Conservation (phyloP, 1,140 invertebrate genomes). For the Subanguina moxae region DNA sequence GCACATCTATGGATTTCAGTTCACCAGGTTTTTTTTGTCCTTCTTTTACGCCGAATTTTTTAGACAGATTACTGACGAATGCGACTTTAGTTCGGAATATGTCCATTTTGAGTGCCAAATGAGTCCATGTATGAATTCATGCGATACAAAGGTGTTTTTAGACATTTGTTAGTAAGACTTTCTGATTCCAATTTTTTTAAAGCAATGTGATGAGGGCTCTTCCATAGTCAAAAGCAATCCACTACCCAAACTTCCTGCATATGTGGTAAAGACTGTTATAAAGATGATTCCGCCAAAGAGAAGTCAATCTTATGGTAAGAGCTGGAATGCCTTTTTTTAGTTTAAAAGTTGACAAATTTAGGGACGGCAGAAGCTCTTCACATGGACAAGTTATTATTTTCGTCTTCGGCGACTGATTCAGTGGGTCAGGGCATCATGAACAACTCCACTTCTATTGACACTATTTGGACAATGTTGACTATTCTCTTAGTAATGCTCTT, state of each 20-base stretch:
- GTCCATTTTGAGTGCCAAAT: slow-evolving; percentile 39
- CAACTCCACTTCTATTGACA: not conserved
- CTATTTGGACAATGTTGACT: not conserved
- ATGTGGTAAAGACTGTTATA: slow-evolving; percentile 5
- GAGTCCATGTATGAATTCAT: slow-evolving; percentile 24
- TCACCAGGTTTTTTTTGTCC: slow-evolving; percentile 4
- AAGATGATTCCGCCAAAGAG: not conserved
- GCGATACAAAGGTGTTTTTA: slow-evolving; percentile 12
- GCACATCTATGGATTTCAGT: slow-evolving; percentile 32
- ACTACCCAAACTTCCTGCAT: not conserved
- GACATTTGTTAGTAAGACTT: not conserved
- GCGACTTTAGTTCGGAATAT: slow-evolving; percentile 13
- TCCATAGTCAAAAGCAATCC: not conserved
- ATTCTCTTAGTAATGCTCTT: not conserved
- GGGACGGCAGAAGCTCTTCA: not conserved
- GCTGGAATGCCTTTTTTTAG: not conserved
- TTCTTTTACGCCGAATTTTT: not conserved
- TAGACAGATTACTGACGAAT: not conserved
- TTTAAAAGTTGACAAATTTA: not conserved
- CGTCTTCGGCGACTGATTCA: not conserved
- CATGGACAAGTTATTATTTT: not conserved
- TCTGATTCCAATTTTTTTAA: not conserved
- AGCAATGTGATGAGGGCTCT: slow-evolving; percentile 12
- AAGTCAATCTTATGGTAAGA: not conserved
- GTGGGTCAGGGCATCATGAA: not conserved